Percentiles rank a stretch among this genome's conserved stretches.
Conservation (phyloP, 1,140 invertebrate genomes). For the Drosophila carrolli region DNA sequence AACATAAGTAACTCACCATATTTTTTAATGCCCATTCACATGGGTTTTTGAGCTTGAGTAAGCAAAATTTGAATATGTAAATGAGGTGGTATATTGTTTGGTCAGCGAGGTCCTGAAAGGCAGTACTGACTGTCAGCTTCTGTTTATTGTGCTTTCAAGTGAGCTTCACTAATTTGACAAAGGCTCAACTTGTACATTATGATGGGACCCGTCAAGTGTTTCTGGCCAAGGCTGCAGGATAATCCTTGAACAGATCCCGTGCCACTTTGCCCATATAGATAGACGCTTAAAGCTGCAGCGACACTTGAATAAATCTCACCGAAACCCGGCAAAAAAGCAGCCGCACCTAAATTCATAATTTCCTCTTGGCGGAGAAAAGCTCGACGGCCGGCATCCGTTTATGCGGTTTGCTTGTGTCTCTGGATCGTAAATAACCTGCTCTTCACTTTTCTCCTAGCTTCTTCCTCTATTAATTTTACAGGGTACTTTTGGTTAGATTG, state of each 20-base stretch:
- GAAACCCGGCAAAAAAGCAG: conserved; percentile 3
- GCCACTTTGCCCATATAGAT: conserved; percentile 3
- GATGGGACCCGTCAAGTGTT: conserved; percentile 33
- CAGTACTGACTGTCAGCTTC: conserved; percentile 46
- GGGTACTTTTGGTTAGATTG: neutral
- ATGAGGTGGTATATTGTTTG: conserved; percentile 38
- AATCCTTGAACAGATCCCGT: conserved; percentile 11
- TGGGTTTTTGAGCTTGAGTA: conserved; percentile 3
- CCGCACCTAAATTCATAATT: conserved; percentile 69
- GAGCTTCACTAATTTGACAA: conserved; percentile 75
- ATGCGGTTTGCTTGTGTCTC: conserved; percentile 50
- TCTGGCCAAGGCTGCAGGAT: conserved; percentile 40
- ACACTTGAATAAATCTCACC: conserved; percentile 3
- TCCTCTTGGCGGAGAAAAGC: conserved; percentile 47
- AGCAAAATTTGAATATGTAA: conserved; percentile 38
- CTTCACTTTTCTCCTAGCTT: neutral
- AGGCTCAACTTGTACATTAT: conserved; percentile 76
- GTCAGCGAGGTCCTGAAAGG: conserved; percentile 13
- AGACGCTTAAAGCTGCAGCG: conserved; percentile 4
- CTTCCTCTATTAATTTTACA: conserved; percentile 10
- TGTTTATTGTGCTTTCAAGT: conserved; percentile 56
- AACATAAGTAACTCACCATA: conserved; percentile 9
- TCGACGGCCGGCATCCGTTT: conserved; percentile 52
- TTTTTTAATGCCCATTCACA: conserved; percentile 12
- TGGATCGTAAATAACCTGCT: conserved; percentile 57